A percentile compares a stretch with the other conserved stretches of the same genome.
phyloP scores from a whole-genome alignment of 2,888 invertebrate genomes.

The Griposia aprilina region DNA sequence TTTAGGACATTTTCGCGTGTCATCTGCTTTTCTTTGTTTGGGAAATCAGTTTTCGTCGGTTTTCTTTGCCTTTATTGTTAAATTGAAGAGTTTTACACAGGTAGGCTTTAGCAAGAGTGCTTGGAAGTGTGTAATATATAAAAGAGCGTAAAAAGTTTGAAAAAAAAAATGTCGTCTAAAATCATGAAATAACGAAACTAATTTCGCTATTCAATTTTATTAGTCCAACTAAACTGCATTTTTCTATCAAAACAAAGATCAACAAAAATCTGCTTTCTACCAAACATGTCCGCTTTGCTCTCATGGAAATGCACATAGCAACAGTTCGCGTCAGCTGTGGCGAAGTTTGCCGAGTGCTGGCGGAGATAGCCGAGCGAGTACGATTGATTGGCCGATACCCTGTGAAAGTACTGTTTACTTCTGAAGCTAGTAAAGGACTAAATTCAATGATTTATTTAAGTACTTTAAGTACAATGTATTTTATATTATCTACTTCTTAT shows the following conservation, averaged over 20 bases:
- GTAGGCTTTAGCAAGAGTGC: neutral
- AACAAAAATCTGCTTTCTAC: slow-evolving; percentile 27
- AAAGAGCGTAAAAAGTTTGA: neutral
- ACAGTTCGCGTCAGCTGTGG: slow-evolving; percentile 88
- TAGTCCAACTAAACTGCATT: neutral
- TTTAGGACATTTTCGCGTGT: slow-evolving; percentile 76
- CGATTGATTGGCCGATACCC: slow-evolving; percentile 80
- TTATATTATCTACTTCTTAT: slow-evolving; percentile 13
- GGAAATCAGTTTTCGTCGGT: slow-evolving; percentile 34
- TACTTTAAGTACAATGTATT: neutral
- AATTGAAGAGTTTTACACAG: neutral
- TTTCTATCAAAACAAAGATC: neutral
- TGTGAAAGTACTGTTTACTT: slow-evolving; percentile 74
- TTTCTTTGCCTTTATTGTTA: slow-evolving; percentile 25
- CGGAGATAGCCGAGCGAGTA: slow-evolving; percentile 74
- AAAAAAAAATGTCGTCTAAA: neutral
- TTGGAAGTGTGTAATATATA: neutral
- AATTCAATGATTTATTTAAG: slow-evolving; percentile 44
- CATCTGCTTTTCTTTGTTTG: slow-evolving; percentile 77
- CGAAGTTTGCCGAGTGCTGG: slow-evolving; percentile 72
- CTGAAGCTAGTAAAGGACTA: slow-evolving; percentile 57
- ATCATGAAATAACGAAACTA: neutral
- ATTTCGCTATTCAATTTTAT: neutral
- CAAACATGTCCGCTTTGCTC: slow-evolving; percentile 76
- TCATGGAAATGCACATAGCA: slow-evolving; percentile 85